These are phyloP conservation scores for Pleuronectes platessa DNA, from an alignment of 2,113 vertebrate genomes.

Conservation along the genomic window DNA sequence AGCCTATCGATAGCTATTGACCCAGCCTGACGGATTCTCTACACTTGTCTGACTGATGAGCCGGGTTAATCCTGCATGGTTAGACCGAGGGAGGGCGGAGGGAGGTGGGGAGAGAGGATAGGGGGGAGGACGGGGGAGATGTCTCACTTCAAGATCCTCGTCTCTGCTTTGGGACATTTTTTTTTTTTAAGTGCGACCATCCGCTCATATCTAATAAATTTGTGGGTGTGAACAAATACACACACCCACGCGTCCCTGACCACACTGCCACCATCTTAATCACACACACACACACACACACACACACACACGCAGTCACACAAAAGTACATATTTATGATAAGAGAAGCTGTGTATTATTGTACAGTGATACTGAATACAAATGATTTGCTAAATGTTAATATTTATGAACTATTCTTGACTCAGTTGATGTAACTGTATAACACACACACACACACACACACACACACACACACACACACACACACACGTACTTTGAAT, in stretches of 20 bases:
- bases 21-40: constrained; percentile 37
- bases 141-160: constrained; percentile 43
- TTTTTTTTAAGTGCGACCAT: constrained; percentile 5
- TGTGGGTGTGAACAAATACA: constrained; percentile 40
- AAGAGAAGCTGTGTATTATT: neutral
- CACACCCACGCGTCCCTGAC: constrained; percentile 32
- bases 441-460: constrained; percentile 25
- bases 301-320: constrained; percentile 4
- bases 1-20: constrained; percentile 63
- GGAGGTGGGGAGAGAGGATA: neutral
- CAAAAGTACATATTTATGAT: neutral
- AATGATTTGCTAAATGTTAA: neutral
- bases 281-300: constrained; percentile 7
- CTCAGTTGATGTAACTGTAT: neutral
- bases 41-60: constrained; percentile 52
- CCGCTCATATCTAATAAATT: constrained; percentile 40
- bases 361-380: neutral
- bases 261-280: neutral
- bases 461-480: constrained; percentile 33
- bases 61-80: constrained; percentile 44
- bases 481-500: neutral
- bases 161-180: constrained; percentile 32
- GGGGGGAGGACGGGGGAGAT: constrained; percentile 7
- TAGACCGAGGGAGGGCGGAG: neutral
- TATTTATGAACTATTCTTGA: constrained; percentile 1